A percentile compares a stretch with the other conserved stretches of the same genome.
These are phyloP conservation scores for Myrmecophaga tridactyla DNA, from an alignment of 2,113 vertebrate species.

Conservation along the genomic window DNA sequence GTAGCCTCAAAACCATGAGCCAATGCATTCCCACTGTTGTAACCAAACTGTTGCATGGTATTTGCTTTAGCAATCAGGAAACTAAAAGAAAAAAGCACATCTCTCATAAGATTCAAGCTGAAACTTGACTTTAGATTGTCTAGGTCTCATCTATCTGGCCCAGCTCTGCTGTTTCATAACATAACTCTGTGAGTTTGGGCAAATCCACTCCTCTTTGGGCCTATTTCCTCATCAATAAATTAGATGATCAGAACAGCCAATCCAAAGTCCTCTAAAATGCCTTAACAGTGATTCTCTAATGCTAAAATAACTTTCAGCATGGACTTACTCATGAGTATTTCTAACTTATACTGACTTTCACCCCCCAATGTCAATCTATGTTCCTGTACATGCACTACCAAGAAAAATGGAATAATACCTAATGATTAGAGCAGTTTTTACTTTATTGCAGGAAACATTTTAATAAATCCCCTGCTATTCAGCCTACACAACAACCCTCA, in stretches of 20 bases:
- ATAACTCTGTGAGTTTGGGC: not conserved
- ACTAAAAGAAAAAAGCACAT: no score
- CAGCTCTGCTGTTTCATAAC: not conserved
- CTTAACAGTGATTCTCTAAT: not conserved
- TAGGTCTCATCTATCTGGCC: not conserved
- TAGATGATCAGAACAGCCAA: not conserved
- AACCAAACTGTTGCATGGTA: no score
- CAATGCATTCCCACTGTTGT: no score
- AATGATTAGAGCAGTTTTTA: not conserved
- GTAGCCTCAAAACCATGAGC: no score
- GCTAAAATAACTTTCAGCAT: not conserved
- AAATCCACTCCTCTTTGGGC: not conserved
- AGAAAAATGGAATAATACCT: not conserved
- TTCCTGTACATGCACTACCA: not conserved
- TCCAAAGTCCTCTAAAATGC: not conserved
- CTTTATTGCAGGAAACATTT: not conserved
- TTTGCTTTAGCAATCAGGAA: no score
- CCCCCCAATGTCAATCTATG: not conserved
- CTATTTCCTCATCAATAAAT: not conserved
- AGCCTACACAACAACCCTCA: not conserved
- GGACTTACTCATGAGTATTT: not conserved
- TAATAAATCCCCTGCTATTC: not conserved
- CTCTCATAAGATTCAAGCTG: no score
- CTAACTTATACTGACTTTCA: not conserved
- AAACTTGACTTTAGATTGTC: not conserved